Percentiles rank a stretch among this genome's conserved stretches.
Conservation (phyloP, 92 coral and sea anemone species). For the Palythoa caribaeorum region DNA sequence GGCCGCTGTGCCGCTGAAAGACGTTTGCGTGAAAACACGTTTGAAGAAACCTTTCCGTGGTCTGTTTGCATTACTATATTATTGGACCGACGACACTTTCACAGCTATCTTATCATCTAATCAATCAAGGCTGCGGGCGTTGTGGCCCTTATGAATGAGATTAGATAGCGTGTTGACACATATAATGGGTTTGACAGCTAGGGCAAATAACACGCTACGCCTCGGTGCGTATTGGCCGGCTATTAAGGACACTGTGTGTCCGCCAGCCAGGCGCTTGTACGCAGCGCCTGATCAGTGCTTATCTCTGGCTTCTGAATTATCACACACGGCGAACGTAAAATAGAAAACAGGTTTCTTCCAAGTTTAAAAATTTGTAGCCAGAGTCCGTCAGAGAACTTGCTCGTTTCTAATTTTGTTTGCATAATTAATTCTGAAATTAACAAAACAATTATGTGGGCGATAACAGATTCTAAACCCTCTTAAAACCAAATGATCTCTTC, state of each 20-base stretch:
- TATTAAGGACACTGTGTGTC: slow-evolving; percentile 53
- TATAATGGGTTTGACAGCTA: slow-evolving; percentile 91
- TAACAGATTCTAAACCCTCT: slow-evolving; percentile 63
- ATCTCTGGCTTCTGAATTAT: slow-evolving; percentile 19
- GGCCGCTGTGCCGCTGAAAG: not conserved
- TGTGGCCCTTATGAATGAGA: slow-evolving; percentile 85
- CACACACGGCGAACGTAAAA: slow-evolving; percentile 26
- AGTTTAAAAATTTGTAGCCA: slow-evolving; percentile 40
- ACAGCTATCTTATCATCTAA: slow-evolving; percentile 91
- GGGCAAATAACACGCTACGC: slow-evolving; percentile 96
- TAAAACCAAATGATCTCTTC: slow-evolving; percentile 40
- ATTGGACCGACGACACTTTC: slow-evolving; percentile 93
- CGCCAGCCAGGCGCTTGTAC: slow-evolving; percentile 20
- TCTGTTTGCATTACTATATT: slow-evolving; percentile 81
- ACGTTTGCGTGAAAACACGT: slow-evolving; percentile 12
- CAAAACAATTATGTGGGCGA: slow-evolving; percentile 80
- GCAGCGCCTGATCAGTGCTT: slow-evolving; percentile 31
- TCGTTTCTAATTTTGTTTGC: slow-evolving; percentile 70
- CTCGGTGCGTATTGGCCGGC: slow-evolving; percentile 82
- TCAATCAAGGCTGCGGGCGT: slow-evolving; percentile 98
- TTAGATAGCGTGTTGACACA: slow-evolving; percentile 99
- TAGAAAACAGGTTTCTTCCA: slow-evolving; percentile 21
- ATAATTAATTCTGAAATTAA: slow-evolving; percentile 86
- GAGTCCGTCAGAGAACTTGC: slow-evolving; percentile 31
- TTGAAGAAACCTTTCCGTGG: slow-evolving; percentile 38